Evolutionary conservation across 2,888 invertebrate genomes (phyloP).

Genomic region (Apamea sordens): DNA sequence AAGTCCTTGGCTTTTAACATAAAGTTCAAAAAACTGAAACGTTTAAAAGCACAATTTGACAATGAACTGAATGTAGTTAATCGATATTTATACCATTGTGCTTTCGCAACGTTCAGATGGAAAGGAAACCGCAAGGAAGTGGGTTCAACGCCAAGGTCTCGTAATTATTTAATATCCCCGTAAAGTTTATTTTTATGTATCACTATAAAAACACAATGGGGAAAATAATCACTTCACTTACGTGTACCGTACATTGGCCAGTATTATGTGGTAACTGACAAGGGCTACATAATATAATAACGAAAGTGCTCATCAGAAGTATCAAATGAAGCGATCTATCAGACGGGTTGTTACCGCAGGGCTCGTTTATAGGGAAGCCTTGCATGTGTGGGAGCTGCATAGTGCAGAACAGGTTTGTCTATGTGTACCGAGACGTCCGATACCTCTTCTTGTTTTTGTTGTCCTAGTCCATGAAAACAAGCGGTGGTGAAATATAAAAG

Average conservation of each 20-base stretch:
- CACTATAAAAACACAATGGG: conserved; percentile 37
- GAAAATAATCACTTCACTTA: conserved; percentile 37
- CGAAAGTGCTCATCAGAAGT: conserved; percentile 77
- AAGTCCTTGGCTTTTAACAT: not conserved
- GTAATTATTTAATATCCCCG: conserved; percentile 59
- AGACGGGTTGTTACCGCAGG: conserved; percentile 83
- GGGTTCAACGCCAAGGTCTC: conserved; percentile 54
- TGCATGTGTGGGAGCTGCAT: conserved; percentile 85
- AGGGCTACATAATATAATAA: conserved; percentile 73
- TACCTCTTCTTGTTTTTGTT: conserved; percentile 76
- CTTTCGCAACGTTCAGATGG: conserved; percentile 66
- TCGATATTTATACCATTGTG: conserved; percentile 52
- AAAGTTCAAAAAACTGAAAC: conserved; percentile 6
- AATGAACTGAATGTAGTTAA: conserved; percentile 12
- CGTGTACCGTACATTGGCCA: conserved; percentile 47
- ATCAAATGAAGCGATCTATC: conserved; percentile 88
- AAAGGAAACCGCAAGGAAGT: conserved; percentile 74
- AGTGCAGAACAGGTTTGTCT: conserved; percentile 85
- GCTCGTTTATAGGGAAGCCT: conserved; percentile 83
- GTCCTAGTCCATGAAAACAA: conserved; percentile 65
- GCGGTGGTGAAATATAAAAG: conserved; percentile 37
- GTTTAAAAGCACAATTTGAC: conserved; percentile 24
- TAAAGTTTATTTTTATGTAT: conserved; percentile 47
- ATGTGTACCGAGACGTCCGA: conserved; percentile 73
- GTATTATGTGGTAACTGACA: conserved; percentile 71